phyloP scores from a whole-genome alignment of 2,888 invertebrate genomes.

The Meteorus cinctellus region DNA sequence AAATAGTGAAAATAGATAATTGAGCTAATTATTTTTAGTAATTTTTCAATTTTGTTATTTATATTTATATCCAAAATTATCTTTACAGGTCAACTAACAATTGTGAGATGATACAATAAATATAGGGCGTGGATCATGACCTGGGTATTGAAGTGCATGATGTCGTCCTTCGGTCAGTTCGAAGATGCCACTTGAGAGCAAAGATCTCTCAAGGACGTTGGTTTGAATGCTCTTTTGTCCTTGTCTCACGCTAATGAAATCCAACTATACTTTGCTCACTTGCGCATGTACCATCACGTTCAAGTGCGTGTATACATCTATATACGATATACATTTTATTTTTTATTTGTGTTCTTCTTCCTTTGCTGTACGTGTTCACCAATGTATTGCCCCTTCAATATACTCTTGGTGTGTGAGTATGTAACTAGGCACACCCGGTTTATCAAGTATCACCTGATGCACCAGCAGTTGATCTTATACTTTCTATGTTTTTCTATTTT shows the following conservation, averaged over 20 bases:
- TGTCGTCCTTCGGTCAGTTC: constrained; percentile 64
- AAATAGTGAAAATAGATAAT: no score
- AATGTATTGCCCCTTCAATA: not conserved
- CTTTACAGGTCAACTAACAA: no score
- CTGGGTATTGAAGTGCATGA: constrained; percentile 59
- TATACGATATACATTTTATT: not conserved
- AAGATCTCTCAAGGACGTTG: constrained; percentile 71
- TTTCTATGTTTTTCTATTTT: not conserved
- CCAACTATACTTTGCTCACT: constrained; percentile 30
- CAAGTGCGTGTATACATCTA: constrained; percentile 8
- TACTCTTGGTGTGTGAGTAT: not conserved
- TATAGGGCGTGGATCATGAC: constrained; percentile 61
- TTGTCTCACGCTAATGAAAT: constrained; percentile 67
- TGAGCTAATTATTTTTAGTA: no score
- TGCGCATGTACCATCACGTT: constrained; percentile 4
- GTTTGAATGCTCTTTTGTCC: constrained; percentile 57
- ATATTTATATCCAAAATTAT: no score
- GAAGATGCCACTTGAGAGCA: constrained; percentile 67
- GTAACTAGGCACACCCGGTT: constrained; percentile 16
- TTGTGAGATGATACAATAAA: not conserved
- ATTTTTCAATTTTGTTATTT: no score
- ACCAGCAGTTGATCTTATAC: not conserved
- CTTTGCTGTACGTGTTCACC: not conserved
- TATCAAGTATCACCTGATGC: constrained; percentile 13
- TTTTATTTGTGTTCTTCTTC: not conserved